Base-by-base conservation (phyloP, 1,140 invertebrate species). In the Tenebrio molitor region DNA sequence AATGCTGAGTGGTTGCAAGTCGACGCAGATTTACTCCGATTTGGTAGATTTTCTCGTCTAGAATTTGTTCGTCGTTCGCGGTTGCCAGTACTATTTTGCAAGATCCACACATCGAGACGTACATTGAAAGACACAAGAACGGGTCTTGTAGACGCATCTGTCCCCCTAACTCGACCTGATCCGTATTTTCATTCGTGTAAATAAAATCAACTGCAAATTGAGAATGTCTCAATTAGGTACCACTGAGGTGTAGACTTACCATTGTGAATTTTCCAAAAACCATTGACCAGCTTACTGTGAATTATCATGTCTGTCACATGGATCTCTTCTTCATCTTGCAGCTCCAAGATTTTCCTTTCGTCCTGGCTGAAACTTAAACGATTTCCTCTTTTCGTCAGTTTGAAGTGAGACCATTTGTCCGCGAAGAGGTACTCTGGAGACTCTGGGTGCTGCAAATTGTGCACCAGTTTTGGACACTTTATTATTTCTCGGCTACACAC, bases 201-300 rank as follows among this genome's bases (percentile, higher is more conserved):
- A 34, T 29, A 12, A 23, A 34, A 10, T 12, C 14, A 29, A 36
- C 53, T 63, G 12, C 7, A 64, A 64, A 64, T 62, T 64, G 36
- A 33, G n/a, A 7, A n/a, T 23, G 19, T 3, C 7, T 53, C 3
- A 53, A 53, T 19, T 53, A n/a, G 25, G 8, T 29, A 4, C 25
- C 25, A 29, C 8, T 8, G 3, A 29, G n/a, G n/a, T n/a, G n/a
- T n/a, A 19, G 34, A 69, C 46, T 58, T 29, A 69, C 68, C 29
- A 1, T 69, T 14, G 53, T 69, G 68, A 16, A 69, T 17, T 42
- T 53, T 69, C 68, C 68, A 69, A 3, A 58, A 15, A 6, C 21
- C 68, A 1, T 23, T 34, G 4, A 14, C 29, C 8, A 14, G 12
- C 21, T 62, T 70, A 41, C 46, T 70, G 7, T 70, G 68, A 17